A percentile compares a stretch with the other conserved stretches of the same genome.
These are phyloP conservation scores for Luperina testacea DNA, from an alignment of 2,888 invertebrate species.

Conservation along the genomic window DNA sequence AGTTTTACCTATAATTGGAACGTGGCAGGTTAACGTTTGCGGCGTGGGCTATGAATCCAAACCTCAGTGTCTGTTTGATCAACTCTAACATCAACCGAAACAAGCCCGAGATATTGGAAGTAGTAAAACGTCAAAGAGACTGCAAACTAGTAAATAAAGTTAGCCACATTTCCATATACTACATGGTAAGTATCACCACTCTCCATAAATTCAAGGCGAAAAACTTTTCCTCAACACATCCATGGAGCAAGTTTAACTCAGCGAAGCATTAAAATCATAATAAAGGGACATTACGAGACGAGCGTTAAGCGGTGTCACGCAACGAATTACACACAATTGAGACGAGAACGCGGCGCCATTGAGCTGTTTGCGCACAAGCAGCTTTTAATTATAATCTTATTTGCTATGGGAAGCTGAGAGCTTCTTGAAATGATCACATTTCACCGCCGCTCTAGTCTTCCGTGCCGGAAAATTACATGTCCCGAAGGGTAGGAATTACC, in stretches of 20 bases:
- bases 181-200: not conserved
- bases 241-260: constrained; percentile 26
- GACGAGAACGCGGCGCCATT: constrained; percentile 60
- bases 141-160: not conserved
- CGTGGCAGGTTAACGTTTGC: constrained; percentile 4
- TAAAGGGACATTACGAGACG: constrained; percentile 47
- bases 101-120: not conserved
- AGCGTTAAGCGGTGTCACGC: constrained; percentile 55
- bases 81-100: not conserved
- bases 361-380: constrained; percentile 46
- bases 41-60: not conserved
- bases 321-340: constrained; percentile 71
- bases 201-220: not conserved
- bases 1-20: not conserved
- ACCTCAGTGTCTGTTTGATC: not conserved
- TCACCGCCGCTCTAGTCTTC: not conserved
- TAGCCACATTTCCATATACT: not conserved
- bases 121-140: not conserved
- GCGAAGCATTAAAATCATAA: constrained; percentile 36
- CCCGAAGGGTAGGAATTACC: not conserved
- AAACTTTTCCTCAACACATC: constrained; percentile 20
- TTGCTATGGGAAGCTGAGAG: constrained; percentile 55
- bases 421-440: constrained; percentile 13
- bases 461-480: not conserved
- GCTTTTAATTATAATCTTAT: constrained; percentile 68